Base-by-base conservation (phyloP, 1,140 invertebrate genomes). In the Neuroterus valhalla region DNA sequence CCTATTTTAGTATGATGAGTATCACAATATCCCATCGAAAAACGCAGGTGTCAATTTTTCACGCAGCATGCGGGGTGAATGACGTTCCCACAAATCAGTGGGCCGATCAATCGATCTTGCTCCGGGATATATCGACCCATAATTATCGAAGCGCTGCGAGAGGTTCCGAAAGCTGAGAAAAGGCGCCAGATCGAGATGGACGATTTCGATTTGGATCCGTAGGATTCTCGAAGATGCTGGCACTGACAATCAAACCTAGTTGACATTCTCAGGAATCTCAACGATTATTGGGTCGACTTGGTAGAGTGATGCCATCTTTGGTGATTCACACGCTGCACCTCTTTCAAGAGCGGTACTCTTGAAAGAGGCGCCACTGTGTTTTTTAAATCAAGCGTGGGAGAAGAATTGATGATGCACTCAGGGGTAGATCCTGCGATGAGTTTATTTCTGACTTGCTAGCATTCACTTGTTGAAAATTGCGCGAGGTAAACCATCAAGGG, bases 21-120 rank as follows among this genome's bases (percentile, higher is more conserved):
- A n/a, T n/a, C n/a, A n/a, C n/a, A n/a, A n/a, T 10, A 38, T 38
- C 31, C 6, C 31, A 38, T 38, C 31, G 10, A 8, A 8, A 38
- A 10, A 8, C 31, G 3, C 31, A 38, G 31, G 31, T 38, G 31
- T 38, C 31, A 38, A 38, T 38, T 38, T 38, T 38, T 38, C 31
- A 38, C 31, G 31, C 31, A 38, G 31, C 31, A 38, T 10, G 31
- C 31, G 10, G 10, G 31, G 31, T 73, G 71, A 67, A 50, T 71
- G 73, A 73, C 71, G 42, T 66, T 52, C 75, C 44, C 68, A 71
- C 70, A 50, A 42, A 19, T 68, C 50, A 70, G 38, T 68, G 23
- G 55, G 62, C 62, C 71, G 70, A 71, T 76, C 74, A 71, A 71
- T 77, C 71, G 52, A 55, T 55, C 2, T 10, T 0, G n/a, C n/a